phyloP scores from a whole-genome alignment of 1,140 invertebrate genomes.

The Penaeus indicus region DNA sequence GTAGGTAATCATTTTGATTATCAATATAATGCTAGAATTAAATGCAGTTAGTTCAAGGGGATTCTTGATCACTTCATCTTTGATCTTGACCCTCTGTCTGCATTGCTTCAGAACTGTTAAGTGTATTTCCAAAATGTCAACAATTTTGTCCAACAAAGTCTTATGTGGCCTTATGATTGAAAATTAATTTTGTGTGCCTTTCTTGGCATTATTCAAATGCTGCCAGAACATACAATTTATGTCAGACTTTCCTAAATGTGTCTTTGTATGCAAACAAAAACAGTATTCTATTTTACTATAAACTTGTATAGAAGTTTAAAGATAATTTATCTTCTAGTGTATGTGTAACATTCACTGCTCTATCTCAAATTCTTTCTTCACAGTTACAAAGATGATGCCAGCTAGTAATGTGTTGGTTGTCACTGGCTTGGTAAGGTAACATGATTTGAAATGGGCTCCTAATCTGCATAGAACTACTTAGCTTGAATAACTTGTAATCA shows the following conservation, averaged over 20 bases:
- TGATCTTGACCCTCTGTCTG: too few relatives aligned
- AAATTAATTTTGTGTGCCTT: conserved; percentile 40
- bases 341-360: not conserved
- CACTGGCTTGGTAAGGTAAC: too few relatives aligned
- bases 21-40: not conserved
- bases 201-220: conserved; percentile 40
- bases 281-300: conserved; percentile 51
- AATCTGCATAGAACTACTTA: too few relatives aligned
- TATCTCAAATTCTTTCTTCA: too few relatives aligned
- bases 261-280: conserved; percentile 35
- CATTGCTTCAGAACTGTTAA: not conserved
- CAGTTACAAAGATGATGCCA: too few relatives aligned
- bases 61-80: too few relatives aligned
- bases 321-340: conserved; percentile 21
- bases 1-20: not conserved
- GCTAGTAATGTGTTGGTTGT: too few relatives aligned
- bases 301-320: not conserved
- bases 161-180: conserved; percentile 36
- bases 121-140: conserved; percentile 21
- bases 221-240: conserved; percentile 38
- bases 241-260: conserved; percentile 16
- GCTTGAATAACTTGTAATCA: too few relatives aligned
- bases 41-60: not conserved
- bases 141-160: conserved; percentile 9
- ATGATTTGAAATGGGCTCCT: too few relatives aligned